Percentiles rank a stretch among this genome's conserved stretches.
Conservation (phyloP, 2,888 invertebrate species). For the Proisotoma minuta region DNA sequence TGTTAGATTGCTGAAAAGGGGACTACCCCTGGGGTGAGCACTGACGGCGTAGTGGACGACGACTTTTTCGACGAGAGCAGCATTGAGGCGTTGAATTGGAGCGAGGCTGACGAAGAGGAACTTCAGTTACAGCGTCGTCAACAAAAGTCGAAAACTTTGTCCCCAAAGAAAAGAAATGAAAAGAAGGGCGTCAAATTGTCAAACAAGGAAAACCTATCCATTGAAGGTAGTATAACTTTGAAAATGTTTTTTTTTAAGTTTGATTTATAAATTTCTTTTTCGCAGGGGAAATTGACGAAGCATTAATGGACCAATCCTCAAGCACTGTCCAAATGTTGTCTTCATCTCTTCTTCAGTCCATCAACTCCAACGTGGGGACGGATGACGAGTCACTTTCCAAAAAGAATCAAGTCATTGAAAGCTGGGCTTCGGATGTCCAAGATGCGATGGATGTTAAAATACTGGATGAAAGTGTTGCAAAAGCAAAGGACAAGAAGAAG, state of each 20-base stretch:
- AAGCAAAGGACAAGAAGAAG: background rate
- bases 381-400: conserved; percentile 28
- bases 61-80: conserved; percentile 43
- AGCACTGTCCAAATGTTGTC: conserved; percentile 25
- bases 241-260: background rate
- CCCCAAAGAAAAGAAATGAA: too few relatives aligned
- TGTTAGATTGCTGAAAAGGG: conserved; percentile 25
- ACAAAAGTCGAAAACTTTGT: too few relatives aligned
- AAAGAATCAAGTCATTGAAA: conserved; percentile 34
- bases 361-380: conserved; percentile 23
- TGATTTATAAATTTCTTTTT: background rate
- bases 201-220: too few relatives aligned
- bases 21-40: conserved; percentile 25
- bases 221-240: too few relatives aligned
- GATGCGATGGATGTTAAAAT: conserved; percentile 13
- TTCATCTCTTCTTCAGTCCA: conserved; percentile 31
- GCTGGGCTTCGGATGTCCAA: conserved; percentile 36
- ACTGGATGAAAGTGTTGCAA: background rate
- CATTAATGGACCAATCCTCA: conserved; percentile 2
- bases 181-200: too few relatives aligned
- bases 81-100: conserved; percentile 45
- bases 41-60: conserved; percentile 21
- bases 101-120: conserved; percentile 46
- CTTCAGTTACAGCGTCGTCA: conserved; percentile 27
- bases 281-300: conserved; percentile 11